Conservation (phyloP, 2,797 vertebrate species). For the Scolopax rusticola region DNA sequence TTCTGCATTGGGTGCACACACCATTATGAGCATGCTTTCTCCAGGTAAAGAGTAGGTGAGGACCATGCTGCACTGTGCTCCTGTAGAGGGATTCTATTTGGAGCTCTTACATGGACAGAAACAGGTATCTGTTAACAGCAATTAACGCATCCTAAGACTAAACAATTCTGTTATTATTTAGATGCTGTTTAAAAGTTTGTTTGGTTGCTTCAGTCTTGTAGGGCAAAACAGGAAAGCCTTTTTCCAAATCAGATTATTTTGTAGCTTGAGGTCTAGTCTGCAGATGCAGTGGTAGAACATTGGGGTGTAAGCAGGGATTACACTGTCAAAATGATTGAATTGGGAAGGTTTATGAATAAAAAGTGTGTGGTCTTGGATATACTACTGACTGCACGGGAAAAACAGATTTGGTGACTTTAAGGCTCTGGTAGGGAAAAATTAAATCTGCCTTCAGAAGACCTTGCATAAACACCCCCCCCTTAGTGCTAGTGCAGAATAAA, state of each 20-base stretch:
- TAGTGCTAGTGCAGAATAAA: neutral
- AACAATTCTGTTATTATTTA: neutral
- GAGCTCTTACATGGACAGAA: neutral
- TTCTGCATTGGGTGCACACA: neutral
- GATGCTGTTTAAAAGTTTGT: neutral
- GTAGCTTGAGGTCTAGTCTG: neutral
- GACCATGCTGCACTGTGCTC: neutral
- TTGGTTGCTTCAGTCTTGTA: neutral
- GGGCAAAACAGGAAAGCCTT: neutral
- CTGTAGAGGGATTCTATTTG: neutral
- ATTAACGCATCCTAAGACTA: neutral
- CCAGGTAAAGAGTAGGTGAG: neutral
- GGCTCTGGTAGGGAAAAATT: neutral
- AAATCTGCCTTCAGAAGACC: neutral
- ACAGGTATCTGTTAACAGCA: neutral
- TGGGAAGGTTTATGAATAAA: neutral
- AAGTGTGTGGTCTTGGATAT: neutral
- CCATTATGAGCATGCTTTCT: neutral
- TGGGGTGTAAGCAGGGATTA: neutral
- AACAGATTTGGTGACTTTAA: neutral
- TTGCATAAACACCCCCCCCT: neutral
- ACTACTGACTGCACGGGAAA: neutral
- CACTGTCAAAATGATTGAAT: neutral
- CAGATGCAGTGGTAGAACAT: neutral
- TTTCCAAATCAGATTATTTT: neutral